A percentile compares a stretch with the other conserved stretches of the same genome.
Evolutionary conservation across 2,113 vertebrate genomes (phyloP).

Genomic region (Cyprichromis sp.): DNA sequence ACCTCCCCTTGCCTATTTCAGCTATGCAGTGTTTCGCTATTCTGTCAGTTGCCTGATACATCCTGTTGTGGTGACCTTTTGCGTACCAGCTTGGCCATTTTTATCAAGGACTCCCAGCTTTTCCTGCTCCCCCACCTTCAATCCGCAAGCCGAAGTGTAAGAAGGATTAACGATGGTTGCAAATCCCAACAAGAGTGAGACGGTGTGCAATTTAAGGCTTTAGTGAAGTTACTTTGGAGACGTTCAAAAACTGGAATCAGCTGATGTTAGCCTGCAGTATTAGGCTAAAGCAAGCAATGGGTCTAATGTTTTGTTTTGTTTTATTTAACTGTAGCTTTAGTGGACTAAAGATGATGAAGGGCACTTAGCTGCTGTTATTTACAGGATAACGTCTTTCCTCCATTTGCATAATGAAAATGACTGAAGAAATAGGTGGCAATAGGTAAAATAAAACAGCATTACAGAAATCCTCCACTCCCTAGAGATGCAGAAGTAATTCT

Average conservation of each 20-base stretch:
- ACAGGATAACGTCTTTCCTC: background rate
- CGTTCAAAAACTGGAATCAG: background rate
- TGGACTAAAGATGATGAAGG: background rate
- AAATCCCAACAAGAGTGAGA: background rate
- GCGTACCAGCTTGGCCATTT: background rate
- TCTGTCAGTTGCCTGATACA: background rate
- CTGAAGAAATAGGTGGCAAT: background rate
- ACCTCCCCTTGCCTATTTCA: background rate
- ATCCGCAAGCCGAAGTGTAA: background rate
- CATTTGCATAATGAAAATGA: constrained; percentile 10
- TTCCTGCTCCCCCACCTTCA: background rate
- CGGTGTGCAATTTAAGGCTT: background rate
- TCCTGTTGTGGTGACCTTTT: background rate
- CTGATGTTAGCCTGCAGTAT: background rate
- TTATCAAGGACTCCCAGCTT: background rate
- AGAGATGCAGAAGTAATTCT: background rate
- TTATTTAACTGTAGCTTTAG: background rate
- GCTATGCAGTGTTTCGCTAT: background rate
- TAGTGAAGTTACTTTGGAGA: background rate
- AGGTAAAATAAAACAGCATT: background rate
- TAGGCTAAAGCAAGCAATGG: background rate
- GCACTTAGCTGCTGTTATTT: constrained; percentile 4
- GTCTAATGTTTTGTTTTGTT: background rate
- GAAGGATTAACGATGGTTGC: background rate
- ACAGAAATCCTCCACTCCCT: background rate